Percentiles rank a stretch among this genome's conserved stretches.
Conservation (phyloP, 2,888 invertebrate species). For the Cylindroiulus punctatus region DNA sequence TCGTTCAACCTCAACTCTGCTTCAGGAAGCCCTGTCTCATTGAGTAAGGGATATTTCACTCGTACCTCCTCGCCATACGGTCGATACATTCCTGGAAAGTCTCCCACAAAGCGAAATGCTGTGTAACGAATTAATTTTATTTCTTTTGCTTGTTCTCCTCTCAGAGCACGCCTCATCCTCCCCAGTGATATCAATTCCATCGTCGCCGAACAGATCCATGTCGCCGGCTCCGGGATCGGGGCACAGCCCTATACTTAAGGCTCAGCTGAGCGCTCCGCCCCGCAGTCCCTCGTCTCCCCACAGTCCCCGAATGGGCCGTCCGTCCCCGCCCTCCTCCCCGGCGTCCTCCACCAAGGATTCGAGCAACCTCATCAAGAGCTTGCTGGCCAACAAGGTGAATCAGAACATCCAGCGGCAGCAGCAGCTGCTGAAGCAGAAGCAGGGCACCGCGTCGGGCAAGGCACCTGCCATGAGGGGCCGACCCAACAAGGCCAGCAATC, state of each 20-base stretch:
- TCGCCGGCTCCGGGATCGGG: conserved; percentile 58
- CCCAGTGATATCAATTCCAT: conserved; percentile 39
- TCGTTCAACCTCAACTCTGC: conserved; percentile 24
- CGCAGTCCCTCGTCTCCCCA: conserved; percentile 57
- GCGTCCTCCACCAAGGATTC: conserved; percentile 66
- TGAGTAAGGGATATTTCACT: neutral
- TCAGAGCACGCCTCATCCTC: conserved; percentile 23
- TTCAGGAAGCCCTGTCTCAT: conserved; percentile 11
- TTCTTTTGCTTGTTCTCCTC: no score
- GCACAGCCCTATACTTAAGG: conserved; percentile 77
- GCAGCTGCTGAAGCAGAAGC: conserved; percentile 53
- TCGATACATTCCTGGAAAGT: no score
- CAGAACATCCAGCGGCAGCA: conserved; percentile 60
- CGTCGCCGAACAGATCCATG: conserved; percentile 50
- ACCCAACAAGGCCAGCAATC: conserved; percentile 1
- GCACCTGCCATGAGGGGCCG: conserved; percentile 44
- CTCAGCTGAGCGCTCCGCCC: conserved; percentile 80
- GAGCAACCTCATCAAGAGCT: conserved; percentile 89
- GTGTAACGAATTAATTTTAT: no score
- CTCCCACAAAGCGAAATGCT: no score
- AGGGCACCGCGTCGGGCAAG: neutral
- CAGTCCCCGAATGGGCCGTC: conserved; percentile 56
- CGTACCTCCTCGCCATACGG: no score
- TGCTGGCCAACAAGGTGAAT: conserved; percentile 90
- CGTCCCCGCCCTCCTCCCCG: conserved; percentile 58